Evolutionary conservation across 2,797 vertebrate species (phyloP), one percentile per base, ranked within the genome.

Genomic region (Loriculus beryllinus): DNA sequence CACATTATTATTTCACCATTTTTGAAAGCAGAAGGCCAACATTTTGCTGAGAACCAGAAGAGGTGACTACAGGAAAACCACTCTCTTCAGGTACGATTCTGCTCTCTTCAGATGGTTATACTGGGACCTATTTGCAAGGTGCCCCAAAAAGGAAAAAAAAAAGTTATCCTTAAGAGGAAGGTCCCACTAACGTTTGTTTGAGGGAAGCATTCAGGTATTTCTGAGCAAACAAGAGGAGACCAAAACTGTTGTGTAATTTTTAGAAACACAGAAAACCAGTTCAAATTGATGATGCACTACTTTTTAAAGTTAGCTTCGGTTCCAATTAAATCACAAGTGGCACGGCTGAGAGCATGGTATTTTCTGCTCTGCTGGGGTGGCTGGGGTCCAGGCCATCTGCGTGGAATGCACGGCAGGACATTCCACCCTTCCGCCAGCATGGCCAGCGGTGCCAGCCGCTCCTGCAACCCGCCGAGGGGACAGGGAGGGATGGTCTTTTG

Each of bases 391-490:
- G 91, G 83, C 93, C 96, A 97, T 96, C 96, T 97, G 97, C 3
- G 10, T 56, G 93, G 93, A 95, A 96, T 77, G 91, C 93, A 49
- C 22, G 26, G 92, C 94, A 95, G 95, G 95, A 93, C 95, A 93
- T 92, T 89, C 93, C 94, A 95, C 87, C 95, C 96, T 91, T 91
- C 92, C 70, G 77, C 92, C 93, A 75, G 90, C 92, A 95, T n/a
- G 88, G 92, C 91, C 95, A 93, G 92, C 7, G 68, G 96, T 97
- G 94, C 96, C 96, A 97, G 96, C 89, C 93, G 35, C 90, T 82
- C 85, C 93, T 83, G 87, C 83, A 93, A 60, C 89, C 92, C 80
- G 54, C 59, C 45, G 45, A 93, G 82, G 87, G 89, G 85, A 93
- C 86, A 60, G 77, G 62, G 76, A 96, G 94, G 93, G 84, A 97